phyloP scores from a whole-genome alignment of 1,140 invertebrate genomes.

The Apis dorsata region DNA sequence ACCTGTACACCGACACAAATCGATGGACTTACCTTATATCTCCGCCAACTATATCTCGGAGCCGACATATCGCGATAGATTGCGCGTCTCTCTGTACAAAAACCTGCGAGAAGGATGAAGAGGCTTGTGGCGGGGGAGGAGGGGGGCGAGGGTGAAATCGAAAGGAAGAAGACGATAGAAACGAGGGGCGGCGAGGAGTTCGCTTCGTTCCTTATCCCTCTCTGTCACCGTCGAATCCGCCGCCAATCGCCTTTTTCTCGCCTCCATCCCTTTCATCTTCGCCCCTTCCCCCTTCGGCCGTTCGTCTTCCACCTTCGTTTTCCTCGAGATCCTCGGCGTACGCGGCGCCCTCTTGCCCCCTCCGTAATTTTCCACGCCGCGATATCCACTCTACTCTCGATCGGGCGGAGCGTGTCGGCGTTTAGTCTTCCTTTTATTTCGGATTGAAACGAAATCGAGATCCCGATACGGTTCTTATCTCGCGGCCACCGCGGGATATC shows the following conservation, averaged over 20 bases:
- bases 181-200: background rate
- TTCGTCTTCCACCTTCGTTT: background rate
- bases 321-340: slow-evolving; percentile 17
- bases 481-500: slow-evolving; percentile 35
- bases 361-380: slow-evolving; percentile 61
- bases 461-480: slow-evolving; percentile 58
- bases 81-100: slow-evolving; percentile 30
- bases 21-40: slow-evolving; percentile 39
- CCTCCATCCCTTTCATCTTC: background rate
- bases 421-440: slow-evolving; percentile 67
- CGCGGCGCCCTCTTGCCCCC: slow-evolving; percentile 50
- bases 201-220: slow-evolving; percentile 50
- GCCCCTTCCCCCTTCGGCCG: background rate
- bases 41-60: slow-evolving; percentile 20
- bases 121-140: background rate
- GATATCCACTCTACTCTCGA: slow-evolving; percentile 58
- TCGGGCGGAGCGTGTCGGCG: slow-evolving; percentile 58
- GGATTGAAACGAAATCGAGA: slow-evolving; percentile 67
- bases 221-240: slow-evolving; percentile 59
- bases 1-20: slow-evolving; percentile 19
- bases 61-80: slow-evolving; percentile 55
- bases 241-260: slow-evolving; percentile 34
- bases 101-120: slow-evolving; percentile 23
- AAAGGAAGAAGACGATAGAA: slow-evolving; percentile 46
- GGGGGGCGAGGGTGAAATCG: slow-evolving; percentile 10